These are phyloP conservation scores for Carcina quercana DNA, from an alignment of 2,888 invertebrate genomes.

Conservation along the genomic window DNA sequence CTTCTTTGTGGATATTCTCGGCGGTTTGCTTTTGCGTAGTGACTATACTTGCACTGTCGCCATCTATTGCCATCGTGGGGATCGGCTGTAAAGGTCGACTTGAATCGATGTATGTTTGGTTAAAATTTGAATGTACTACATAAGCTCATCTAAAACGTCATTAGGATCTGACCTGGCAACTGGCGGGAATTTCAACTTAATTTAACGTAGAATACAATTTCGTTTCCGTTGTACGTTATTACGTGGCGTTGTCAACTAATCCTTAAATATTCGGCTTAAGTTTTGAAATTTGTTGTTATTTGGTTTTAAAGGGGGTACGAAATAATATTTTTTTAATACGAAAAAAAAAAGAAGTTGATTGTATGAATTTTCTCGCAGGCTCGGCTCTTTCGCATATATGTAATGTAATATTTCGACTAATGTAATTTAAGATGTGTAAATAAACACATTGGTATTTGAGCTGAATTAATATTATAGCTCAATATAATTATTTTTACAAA, in stretches of 20 bases:
- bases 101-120: no score
- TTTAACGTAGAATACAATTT: no score
- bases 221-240: not conserved
- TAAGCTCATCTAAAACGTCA: no score
- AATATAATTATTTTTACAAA: not conserved
- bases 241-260: not conserved
- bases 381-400: constrained; percentile 46
- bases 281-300: constrained; percentile 23
- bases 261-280: constrained; percentile 7
- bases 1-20: no score
- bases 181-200: no score
- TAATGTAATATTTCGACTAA: constrained; percentile 42
- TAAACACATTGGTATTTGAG: constrained; percentile 40
- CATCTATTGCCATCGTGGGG: no score
- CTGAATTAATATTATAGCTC: not conserved
- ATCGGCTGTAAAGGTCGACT: no score
- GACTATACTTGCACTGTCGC: no score
- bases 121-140: no score
- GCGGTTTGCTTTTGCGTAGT: no score
- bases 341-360: constrained; percentile 35
- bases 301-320: constrained; percentile 20
- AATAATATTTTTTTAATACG: constrained; percentile 34
- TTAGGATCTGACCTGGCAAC: no score
- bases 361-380: constrained; percentile 48
- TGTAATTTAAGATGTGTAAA: constrained; percentile 65